Base-by-base conservation (phyloP, 1,140 invertebrate species). In the Zaprionus davidi region DNA sequence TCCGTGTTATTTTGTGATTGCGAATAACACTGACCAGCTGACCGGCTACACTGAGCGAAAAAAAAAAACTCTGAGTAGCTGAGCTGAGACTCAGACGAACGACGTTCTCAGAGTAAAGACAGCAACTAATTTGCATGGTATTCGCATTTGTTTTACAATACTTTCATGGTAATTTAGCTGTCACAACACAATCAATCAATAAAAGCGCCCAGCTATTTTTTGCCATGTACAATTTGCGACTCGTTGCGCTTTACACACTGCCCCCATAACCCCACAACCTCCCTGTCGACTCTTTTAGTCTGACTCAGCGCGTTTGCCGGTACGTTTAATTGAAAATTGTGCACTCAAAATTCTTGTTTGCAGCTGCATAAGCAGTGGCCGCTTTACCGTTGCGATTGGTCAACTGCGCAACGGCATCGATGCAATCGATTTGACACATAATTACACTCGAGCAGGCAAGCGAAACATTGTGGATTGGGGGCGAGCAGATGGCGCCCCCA, bases 291-390 rank as follows among this genome's bases (percentile, higher is more conserved):
- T 41, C 64, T 34, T 53, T 65, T 12, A 24, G 28, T 7, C 79
- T 83, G 83, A 83, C 67, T 86, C 83, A 86, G 84, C 83, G 79
- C 62, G 76, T 76, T 85, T 62, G 71, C 55, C 65, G 72, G 26
- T 53, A 60, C 53, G 20, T 88, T 83, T 86, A 86, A 86, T 86
- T 88, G 80, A 86, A 86, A 86, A 80, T 83, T 82, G 80, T 87
- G 82, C 85, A 79, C 76, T 87, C 77, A 80, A 80, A 86, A 83
- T 88, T 86, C 80, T 78, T 65, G 83, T 80, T 80, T 71, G 71
- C 73, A 88, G 76, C 72, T 77, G 80, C 71, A 81, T 76, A 71
- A 85, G 76, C 82, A 66, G 56, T 68, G 17, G 62, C 49, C 59
- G 59, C 46, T 51, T 46, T 57, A 65, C 59, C 64, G 69, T 51